Evolutionary conservation across 1,140 invertebrate species (phyloP), one percentile per base, ranked within the genome.

Genomic region (Lepidurus couesii): DNA sequence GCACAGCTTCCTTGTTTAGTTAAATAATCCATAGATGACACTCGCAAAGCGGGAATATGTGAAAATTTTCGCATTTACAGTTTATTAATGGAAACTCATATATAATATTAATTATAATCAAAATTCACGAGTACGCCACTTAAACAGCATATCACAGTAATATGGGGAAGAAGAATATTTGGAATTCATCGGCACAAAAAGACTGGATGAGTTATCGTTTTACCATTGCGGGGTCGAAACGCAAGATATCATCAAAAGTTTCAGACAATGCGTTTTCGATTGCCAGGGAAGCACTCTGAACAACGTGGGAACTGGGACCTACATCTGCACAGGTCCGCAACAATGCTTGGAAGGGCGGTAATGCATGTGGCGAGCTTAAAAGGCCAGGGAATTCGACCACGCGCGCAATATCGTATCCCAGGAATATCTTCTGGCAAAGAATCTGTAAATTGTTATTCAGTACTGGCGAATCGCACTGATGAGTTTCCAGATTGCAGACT

Each of bases 361-460:
- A 87, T 7, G 89, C 88, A 77, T 88, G 86, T 47, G 86, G 84
- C 0, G 89, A 88, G 84, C 89, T 87, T 7, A 90, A 81, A 73
- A 90, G 81, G 11, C 89, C 89, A 44, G 89, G 89, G 80, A 65
- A 16, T 21, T 65, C 53, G 13, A 65, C 53, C 53, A 65, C 53
- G 13, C 13, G 53, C 4, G 53, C 53, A 7, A 65, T 11, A 10
- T 65, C 53, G n/a, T n/a, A 21, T 65, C 89, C 89, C 34, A 90
- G 83, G 82, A 90, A 90, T 76, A 90, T 88, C 81, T 89, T 89
- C 80, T 90, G 88, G 80, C 90, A 90, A 26, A 90, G 84, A n/a
- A 89, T 86, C 84, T 89, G 88, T 80, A 91, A 82, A 84, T 91
- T 92, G 81, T 90, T 89, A 82, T 91, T 91, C 4, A 84, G 83